phyloP scores from a whole-genome alignment of 2,113 vertebrate species.

The Tetrax tetrax region DNA sequence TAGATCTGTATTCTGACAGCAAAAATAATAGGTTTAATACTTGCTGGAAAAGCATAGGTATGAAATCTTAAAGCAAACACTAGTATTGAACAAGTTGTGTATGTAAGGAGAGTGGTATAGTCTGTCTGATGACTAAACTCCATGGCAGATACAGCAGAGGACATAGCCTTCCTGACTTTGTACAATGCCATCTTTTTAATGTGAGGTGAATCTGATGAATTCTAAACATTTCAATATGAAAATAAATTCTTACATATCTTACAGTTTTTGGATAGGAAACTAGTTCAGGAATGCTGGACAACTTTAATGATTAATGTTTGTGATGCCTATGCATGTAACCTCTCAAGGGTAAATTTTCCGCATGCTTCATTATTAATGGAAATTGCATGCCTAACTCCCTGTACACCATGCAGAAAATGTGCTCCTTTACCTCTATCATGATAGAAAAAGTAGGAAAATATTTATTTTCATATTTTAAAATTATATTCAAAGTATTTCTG shows the following conservation, averaged over 20 bases:
- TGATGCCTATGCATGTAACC: background rate
- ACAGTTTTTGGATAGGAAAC: background rate
- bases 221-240: background rate
- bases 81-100: background rate
- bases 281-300: background rate
- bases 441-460: constrained; percentile 37
- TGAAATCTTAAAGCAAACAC: background rate
- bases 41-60: background rate
- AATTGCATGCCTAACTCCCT: constrained; percentile 24
- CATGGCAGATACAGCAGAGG: background rate
- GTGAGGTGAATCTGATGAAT: background rate
- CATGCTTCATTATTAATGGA: constrained; percentile 24
- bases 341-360: constrained; percentile 10
- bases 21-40: background rate
- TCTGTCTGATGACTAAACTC: background rate
- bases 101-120: background rate
- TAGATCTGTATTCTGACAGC: background rate
- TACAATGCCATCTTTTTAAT: background rate
- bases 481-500: constrained; percentile 12
- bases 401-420: constrained; percentile 4
- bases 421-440: background rate
- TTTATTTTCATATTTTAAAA: constrained; percentile 32
- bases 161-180: background rate
- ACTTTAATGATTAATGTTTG: constrained; percentile 33
- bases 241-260: background rate